Base-by-base conservation (phyloP, 2,888 invertebrate genomes). In the Plemyria rubiginata region DNA sequence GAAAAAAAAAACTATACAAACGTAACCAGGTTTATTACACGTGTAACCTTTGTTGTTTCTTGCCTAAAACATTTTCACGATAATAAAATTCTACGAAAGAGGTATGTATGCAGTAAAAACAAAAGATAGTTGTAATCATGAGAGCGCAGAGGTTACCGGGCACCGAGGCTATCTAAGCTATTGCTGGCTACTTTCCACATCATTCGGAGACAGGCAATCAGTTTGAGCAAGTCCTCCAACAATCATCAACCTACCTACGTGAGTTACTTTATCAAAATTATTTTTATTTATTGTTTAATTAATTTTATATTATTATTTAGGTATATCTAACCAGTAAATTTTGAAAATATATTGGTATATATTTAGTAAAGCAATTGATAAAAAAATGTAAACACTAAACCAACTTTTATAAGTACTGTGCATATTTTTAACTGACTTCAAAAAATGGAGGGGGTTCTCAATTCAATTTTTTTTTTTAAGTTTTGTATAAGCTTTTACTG, bases 101-200 rank as follows among this genome's bases (percentile, higher is more conserved):
- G 66, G 43, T 43, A 15, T 64, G 61, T 22, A 22, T 22, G 22
- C 68, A 65, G 70, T 74, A 84, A 80, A 75, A 70, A 71, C 67
- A 67, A 70, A 60, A 62, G 79, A 82, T 80, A 80, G 73, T 74
- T 71, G 64, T 67, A 72, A 72, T 71, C 73, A 63, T 9, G 40
- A 67, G 70, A 64, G 52, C 70, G 71, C 51, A 73, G 79, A 56
- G 59, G 52, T 63, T 85, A 85, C 16, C 45, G 43, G 88, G 84
- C 85, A 87, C 55, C 67, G 71, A 72, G 90, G 90, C 88, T 89
- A 90, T 90, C 90, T 77, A 7, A 28, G 80, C 77, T 15, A 43
- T 11, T 76, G 70, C 75, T 72, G 66, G 68, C 65, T 67, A 65
- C 75, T 81, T 80, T 79, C 72, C 62, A 66, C 62, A 67, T 66